Base-by-base conservation (phyloP, 2,797 vertebrate species). In the Rhinatrema bivittatum region DNA sequence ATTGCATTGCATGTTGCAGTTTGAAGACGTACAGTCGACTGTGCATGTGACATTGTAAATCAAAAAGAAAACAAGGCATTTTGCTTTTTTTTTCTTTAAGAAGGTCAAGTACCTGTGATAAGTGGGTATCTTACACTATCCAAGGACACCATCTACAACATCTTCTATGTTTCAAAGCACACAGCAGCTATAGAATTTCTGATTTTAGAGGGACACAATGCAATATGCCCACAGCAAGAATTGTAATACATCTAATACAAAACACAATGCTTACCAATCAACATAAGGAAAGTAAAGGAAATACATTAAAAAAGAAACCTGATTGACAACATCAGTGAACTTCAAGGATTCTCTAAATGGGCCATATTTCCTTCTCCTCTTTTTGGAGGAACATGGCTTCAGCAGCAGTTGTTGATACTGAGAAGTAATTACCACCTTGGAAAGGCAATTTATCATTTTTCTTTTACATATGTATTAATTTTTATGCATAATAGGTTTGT, bases 401-500 rank as follows among this genome's bases (percentile, higher is more conserved):
- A 70, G 70, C 59, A 77, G 65, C 68, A 36, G 50, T 62, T 73
- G 66, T 72, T 76, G 74, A 70, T 62, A 59, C 48, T 20, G 52
- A 57, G 65, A 65, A 74, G 62, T 80, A 79, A 80, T 81, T 80
- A 70, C 61, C 64, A 80, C 56, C 62, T 64, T 58, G 66, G 61
- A 74, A 81, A 79, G 69, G 75, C 77, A 82, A 82, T 84, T n/a
- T n/a, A n/a, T n/a, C n/a, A n/a, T n/a, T n/a, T n/a, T n/a, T n/a
- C n/a, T n/a, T n/a, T n/a, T 81, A 80, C 55, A 74, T 68, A 74
- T 62, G 23, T 65, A 52, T 77, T 77, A 81, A 78, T 81, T 82
- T 81, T 81, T 71, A 65, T 8, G 42, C 62, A 80, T 70, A 81
- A 81, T 82, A 63, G 74, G 60, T 63, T 62, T 64, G 44, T 62